Percentiles rank a stretch among this genome's conserved stretches.
Conservation (phyloP, 1,140 invertebrate genomes). For the Euglossa dilemma region DNA sequence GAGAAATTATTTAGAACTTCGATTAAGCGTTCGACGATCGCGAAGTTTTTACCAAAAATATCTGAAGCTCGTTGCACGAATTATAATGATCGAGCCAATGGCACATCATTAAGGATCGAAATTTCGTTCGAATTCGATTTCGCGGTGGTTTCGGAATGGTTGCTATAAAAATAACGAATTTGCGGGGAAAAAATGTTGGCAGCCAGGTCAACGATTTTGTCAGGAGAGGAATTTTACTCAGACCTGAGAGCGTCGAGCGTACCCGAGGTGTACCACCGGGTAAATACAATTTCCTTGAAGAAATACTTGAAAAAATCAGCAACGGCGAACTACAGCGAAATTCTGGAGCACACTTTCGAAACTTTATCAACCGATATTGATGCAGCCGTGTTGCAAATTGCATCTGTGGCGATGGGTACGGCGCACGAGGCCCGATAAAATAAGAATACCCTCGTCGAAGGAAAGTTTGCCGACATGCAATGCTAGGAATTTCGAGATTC, state of each 20-base stretch:
- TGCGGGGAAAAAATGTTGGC: background rate
- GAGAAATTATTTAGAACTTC: too few species aligned
- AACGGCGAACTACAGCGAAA: background rate
- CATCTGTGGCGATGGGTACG: background rate
- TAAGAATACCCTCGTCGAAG: background rate
- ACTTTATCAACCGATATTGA: conserved; percentile 30
- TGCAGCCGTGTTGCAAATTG: conserved; percentile 9
- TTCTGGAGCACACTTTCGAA: conserved; percentile 4
- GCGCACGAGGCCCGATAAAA: background rate
- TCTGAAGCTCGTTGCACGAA: too few species aligned
- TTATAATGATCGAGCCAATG: too few species aligned
- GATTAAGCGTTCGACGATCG: too few species aligned
- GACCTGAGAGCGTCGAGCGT: too few species aligned
- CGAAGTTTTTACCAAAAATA: too few species aligned
- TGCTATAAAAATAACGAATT: background rate
- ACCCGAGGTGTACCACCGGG: background rate
- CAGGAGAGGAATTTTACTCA: background rate
- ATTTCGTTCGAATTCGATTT: background rate
- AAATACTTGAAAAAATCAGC: conserved; percentile 22
- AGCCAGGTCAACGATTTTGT: background rate
- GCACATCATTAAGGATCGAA: too few species aligned
- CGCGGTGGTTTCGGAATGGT: too few species aligned
- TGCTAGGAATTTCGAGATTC: background rate
- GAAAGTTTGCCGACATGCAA: background rate
- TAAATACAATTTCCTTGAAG: conserved; percentile 39